Evolutionary conservation across 2,888 invertebrate species (phyloP).

Genomic region (Leuctra nigra): DNA sequence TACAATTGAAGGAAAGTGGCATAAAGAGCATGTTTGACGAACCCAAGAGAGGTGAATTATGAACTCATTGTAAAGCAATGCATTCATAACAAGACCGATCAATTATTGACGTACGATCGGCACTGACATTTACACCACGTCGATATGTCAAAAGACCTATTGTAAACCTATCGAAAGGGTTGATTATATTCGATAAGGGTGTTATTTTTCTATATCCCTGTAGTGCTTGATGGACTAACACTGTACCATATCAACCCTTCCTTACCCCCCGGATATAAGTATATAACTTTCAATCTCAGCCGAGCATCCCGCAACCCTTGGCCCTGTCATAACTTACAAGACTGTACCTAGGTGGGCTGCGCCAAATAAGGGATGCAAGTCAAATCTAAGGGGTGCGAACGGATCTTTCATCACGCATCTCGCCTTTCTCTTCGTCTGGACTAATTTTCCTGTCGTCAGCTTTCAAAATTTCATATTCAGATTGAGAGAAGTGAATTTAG

Average conservation of each 20-base stretch:
- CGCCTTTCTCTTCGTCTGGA: neutral
- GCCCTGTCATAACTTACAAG: slow-evolving; percentile 5
- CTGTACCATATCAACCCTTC: slow-evolving; percentile 15
- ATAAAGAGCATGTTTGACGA: too few relatives aligned
- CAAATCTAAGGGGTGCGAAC: neutral
- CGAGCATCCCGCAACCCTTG: slow-evolving; percentile 1
- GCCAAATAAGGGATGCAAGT: neutral
- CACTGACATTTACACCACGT: neutral
- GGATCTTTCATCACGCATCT: neutral
- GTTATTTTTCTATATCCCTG: slow-evolving; percentile 2
- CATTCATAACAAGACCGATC: neutral
- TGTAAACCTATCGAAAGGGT: neutral
- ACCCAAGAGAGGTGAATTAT: neutral
- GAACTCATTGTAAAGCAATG: slow-evolving; percentile 10
- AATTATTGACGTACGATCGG: neutral
- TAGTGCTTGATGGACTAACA: slow-evolving; percentile 10
- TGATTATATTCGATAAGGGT: slow-evolving; percentile 11
- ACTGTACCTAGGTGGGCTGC: neutral
- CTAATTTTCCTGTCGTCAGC: slow-evolving; percentile 6
- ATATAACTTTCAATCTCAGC: slow-evolving; percentile 4
- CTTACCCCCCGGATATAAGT: neutral
- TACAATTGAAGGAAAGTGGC: too few relatives aligned
- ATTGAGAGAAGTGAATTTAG: neutral
- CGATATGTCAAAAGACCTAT: neutral
- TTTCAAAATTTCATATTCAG: slow-evolving; percentile 7